phyloP scores from a whole-genome alignment of 2,113 vertebrate genomes.

The Brevimyrus niger region DNA sequence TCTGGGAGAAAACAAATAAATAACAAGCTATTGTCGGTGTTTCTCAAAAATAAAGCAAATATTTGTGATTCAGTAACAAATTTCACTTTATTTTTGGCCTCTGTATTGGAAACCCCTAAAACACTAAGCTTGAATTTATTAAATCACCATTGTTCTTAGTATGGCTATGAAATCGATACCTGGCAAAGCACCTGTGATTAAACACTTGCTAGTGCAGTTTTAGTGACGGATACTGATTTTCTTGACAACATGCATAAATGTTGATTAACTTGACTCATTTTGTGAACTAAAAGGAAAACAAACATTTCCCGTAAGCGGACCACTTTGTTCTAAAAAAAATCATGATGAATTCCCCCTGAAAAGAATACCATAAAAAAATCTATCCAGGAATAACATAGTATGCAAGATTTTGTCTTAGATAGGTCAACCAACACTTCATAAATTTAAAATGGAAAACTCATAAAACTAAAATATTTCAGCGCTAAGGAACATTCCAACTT shows the following conservation, averaged over 20 bases:
- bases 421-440: neutral
- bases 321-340: neutral
- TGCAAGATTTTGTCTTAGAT: neutral
- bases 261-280: neutral
- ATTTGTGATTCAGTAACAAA: neutral
- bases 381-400: neutral
- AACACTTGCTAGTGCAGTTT: neutral
- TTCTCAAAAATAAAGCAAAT: neutral
- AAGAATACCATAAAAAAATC: neutral
- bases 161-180: neutral
- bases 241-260: neutral
- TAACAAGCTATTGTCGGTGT: neutral
- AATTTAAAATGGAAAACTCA: neutral
- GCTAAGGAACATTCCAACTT: neutral
- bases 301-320: neutral
- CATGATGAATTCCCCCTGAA: neutral
- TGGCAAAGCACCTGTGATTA: neutral
- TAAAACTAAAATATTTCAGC: neutral
- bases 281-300: neutral
- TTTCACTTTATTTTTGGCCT: neutral
- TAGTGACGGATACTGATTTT: neutral
- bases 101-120: neutral
- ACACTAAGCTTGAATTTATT: neutral
- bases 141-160: neutral
- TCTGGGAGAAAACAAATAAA: constrained; percentile 43